Percentiles rank a stretch among this genome's conserved stretches.
These are phyloP conservation scores for Lonchura striata DNA, from an alignment of 2,113 vertebrate genomes.

Conservation along the genomic window DNA sequence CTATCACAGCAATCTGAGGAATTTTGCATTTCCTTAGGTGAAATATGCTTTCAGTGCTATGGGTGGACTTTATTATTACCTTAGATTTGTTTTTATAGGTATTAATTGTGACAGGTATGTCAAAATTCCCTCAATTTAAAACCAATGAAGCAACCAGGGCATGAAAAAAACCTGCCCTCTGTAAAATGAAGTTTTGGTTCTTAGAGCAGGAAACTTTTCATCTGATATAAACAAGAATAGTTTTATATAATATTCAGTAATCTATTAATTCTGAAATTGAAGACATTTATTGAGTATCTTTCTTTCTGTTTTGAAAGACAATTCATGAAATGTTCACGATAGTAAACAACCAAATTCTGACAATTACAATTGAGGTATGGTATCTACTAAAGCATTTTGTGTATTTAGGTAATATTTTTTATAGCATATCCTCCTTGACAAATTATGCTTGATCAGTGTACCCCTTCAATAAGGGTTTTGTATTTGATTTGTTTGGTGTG, in stretches of 20 bases:
- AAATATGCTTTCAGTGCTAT: background rate
- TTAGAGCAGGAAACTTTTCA: background rate
- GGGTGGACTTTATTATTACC: background rate
- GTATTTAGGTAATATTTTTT: background rate
- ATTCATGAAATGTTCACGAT: background rate
- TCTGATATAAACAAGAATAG: background rate
- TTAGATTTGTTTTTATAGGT: background rate
- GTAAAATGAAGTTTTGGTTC: background rate
- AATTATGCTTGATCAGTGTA: background rate
- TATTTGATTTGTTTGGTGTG: background rate
- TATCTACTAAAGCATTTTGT: background rate
- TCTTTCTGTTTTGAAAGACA: background rate
- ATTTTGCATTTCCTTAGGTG: background rate
- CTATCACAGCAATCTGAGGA: background rate
- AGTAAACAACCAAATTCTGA: background rate
- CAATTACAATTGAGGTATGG: background rate
- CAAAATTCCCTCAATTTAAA: background rate
- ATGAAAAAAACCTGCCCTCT: accelerated
- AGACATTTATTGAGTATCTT: background rate
- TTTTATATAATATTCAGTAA: background rate
- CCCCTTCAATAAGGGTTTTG: background rate
- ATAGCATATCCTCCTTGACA: background rate
- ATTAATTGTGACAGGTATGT: background rate
- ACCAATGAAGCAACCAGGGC: background rate
- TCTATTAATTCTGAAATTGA: background rate